Evolutionary conservation across 2,888 invertebrate genomes (phyloP).

Genomic region (Amorpha juglandis): DNA sequence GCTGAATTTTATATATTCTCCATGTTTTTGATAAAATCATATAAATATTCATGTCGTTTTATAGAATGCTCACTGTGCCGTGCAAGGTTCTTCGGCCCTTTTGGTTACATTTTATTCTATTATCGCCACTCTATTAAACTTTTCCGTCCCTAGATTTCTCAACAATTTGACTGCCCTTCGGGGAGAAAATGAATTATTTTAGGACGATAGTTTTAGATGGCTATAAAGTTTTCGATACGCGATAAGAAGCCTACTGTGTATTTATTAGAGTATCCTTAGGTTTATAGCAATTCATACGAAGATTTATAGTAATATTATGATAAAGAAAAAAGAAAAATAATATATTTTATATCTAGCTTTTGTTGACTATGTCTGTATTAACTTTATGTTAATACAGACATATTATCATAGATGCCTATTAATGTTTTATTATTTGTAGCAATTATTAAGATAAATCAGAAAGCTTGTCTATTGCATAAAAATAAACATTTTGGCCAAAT

Average conservation of each 20-base stretch:
- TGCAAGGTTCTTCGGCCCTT: not conserved
- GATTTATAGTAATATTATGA: not conserved
- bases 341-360: not conserved
- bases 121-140: constrained; percentile 23
- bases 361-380: too few relatives aligned
- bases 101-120: constrained; percentile 21
- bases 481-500: too few relatives aligned
- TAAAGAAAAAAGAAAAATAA: not conserved
- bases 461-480: too few relatives aligned
- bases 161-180: constrained; percentile 9
- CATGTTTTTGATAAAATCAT: not conserved
- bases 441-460: too few relatives aligned
- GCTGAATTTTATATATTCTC: not conserved
- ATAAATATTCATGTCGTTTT: not conserved
- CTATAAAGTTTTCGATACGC: constrained; percentile 18
- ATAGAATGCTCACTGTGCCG: constrained; percentile 15
- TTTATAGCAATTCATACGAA: constrained; percentile 13
- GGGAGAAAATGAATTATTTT: constrained; percentile 12
- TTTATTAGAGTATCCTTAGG: constrained; percentile 14
- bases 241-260: constrained; percentile 12
- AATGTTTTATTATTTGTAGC: too few relatives aligned
- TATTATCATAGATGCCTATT: too few relatives aligned
- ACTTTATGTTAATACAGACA: too few relatives aligned
- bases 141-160: constrained; percentile 3
- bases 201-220: constrained; percentile 20